Percentiles rank a stretch among this genome's conserved stretches.
These are phyloP conservation scores for Gymnogyps californianus DNA, from an alignment of 2,113 vertebrate species.

Conservation along the genomic window DNA sequence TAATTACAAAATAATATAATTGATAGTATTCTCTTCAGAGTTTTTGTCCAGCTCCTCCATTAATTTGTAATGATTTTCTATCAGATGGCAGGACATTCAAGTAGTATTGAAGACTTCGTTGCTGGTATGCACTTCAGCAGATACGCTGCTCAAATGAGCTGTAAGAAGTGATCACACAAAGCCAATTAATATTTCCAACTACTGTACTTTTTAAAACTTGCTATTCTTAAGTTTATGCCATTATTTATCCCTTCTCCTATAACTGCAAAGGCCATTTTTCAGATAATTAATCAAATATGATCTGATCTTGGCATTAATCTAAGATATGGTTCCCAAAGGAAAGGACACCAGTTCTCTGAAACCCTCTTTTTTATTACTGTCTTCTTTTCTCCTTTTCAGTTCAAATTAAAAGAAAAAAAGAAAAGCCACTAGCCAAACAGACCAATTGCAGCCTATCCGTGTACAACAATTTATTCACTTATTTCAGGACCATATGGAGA, in stretches of 20 bases:
- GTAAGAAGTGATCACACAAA: background rate
- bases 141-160: background rate
- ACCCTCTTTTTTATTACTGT: background rate
- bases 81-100: background rate
- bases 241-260: background rate
- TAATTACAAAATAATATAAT: background rate
- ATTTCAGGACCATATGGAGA: background rate
- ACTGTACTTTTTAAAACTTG: background rate
- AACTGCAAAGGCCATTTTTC: background rate
- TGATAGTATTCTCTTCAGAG: background rate
- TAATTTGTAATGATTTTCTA: background rate
- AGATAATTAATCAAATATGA: background rate
- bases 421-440: background rate
- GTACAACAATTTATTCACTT: background rate
- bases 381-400: background rate
- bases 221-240: background rate
- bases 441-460: background rate
- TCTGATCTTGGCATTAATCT: background rate
- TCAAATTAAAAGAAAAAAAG: background rate
- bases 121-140: background rate
- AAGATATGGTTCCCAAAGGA: background rate
- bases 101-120: background rate
- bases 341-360: background rate
- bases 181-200: background rate
- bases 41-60: background rate